Evolutionary conservation across 2,113 vertebrate species (phyloP).

Genomic region (Perca schrenkii): DNA sequence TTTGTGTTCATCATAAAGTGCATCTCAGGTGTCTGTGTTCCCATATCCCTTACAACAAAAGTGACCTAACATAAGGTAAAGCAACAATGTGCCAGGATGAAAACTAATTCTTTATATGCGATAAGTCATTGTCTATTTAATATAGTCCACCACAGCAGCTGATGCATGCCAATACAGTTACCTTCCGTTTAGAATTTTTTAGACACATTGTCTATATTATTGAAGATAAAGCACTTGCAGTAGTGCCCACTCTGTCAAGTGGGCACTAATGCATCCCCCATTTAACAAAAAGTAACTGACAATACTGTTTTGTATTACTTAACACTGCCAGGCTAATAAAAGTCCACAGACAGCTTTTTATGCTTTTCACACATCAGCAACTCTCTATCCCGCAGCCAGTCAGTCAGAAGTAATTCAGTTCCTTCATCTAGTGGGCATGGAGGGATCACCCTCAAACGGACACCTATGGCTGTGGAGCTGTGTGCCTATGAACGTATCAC

Average conservation of each 20-base stretch:
- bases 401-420: constrained; percentile 53
- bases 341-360: not conserved
- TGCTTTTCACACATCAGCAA: constrained; percentile 5
- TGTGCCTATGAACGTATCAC: constrained; percentile 5
- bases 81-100: not conserved
- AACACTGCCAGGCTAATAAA: not conserved
- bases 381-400: constrained; percentile 6
- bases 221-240: not conserved
- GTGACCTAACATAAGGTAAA: not conserved
- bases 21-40: no score
- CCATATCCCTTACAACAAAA: not conserved
- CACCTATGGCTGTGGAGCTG: not conserved
- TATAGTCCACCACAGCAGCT: not conserved
- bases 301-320: not conserved
- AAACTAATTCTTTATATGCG: not conserved
- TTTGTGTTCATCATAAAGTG: not conserved
- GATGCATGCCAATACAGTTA: not conserved
- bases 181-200: not conserved
- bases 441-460: constrained; percentile 26
- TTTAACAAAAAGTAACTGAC: not conserved
- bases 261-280: not conserved
- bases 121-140: not conserved
- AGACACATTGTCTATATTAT: not conserved
- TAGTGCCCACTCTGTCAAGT: constrained; percentile 2
- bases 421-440: not conserved